Percentiles rank a stretch among this genome's conserved stretches.
Evolutionary conservation across 1,140 invertebrate genomes (phyloP).

Genomic region (honey bee (Apis mellifera)): DNA sequence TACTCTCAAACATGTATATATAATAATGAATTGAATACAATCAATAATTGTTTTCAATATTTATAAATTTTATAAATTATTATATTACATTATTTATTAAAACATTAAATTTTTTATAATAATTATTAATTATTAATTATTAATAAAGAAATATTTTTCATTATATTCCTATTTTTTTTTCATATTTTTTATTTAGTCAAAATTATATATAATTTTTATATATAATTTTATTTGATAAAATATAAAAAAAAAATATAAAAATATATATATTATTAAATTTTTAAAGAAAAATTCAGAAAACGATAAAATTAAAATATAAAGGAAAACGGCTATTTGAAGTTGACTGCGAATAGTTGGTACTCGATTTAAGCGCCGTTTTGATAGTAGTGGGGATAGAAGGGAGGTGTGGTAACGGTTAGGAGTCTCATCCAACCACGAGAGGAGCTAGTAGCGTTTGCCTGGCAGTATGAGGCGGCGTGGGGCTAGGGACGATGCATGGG

Average conservation of each 20-base stretch:
- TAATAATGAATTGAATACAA: too few species aligned
- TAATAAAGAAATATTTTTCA: too few species aligned
- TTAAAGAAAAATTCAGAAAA: not conserved
- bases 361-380: not conserved
- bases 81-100: not conserved
- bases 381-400: conserved; percentile 15
- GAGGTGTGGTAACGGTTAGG: conserved; percentile 21
- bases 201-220: too few species aligned
- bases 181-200: too few species aligned
- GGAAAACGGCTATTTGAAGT: not conserved
- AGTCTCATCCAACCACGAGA: conserved; percentile 47
- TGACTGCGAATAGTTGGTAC: not conserved
- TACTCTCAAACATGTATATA: not conserved
- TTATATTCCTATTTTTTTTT: too few species aligned
- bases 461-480: conserved; percentile 62
- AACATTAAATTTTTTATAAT: not conserved
- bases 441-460: conserved; percentile 63
- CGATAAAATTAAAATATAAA: not conserved
- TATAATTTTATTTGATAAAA: not conserved
- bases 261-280: too few species aligned
- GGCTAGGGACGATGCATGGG: conserved; percentile 66
- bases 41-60: too few species aligned
- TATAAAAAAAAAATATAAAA: not conserved
- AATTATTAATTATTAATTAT: not conserved
- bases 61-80: not conserved